Base-by-base conservation (phyloP, 1,140 invertebrate species). In the Palaemon carinicauda region DNA sequence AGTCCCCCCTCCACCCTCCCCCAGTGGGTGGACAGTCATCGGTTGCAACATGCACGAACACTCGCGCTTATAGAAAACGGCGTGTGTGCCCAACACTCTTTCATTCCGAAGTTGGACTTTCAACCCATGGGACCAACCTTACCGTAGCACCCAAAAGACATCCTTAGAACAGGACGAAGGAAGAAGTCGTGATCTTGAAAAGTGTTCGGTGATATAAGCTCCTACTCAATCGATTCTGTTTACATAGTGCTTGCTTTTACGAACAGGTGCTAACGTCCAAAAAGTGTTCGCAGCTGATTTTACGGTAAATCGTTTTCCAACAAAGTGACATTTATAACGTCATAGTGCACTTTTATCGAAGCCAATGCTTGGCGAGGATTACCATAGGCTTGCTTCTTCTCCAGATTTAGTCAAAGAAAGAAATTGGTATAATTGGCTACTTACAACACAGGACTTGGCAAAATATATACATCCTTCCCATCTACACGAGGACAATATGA, bases 31-130 rank as follows among this genome's bases (percentile, higher is more conserved):
- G 51, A 10, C 29, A 77, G 69, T 74, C 71, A 54, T 74, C 52
- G 73, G 65, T 69, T 24, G 24, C 65, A 24, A 24, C 24, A 24
- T 69, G 24, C 15, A 69, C 65, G n/a, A 27, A 31, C 65, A 4
- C 24, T 69, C 65, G 65, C 24, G n/a, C 41, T 50, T 54, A 83
- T 74, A 83, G 81, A 83, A 83, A 83, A 83, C 81, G 81, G 81
- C 54, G 78, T 75, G 69, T 24, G 56, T 83, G 81, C 81, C 71
- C 81, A n/a, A 24, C 41, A 29, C 65, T 33, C 17, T 51, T 52
- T 75, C 81, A 83, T 75, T 83, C 73, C 52, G n/a, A 53, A 29
- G 51, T 75, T 21, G n/a, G 52, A 29, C 80, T 53, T 29, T 14
- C 33, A 21, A 41, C 73, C 51, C 56, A 33, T 52, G 51, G 29